Evolutionary conservation across 2,888 invertebrate genomes (phyloP).

Genomic region (Liodrosophila aerea): DNA sequence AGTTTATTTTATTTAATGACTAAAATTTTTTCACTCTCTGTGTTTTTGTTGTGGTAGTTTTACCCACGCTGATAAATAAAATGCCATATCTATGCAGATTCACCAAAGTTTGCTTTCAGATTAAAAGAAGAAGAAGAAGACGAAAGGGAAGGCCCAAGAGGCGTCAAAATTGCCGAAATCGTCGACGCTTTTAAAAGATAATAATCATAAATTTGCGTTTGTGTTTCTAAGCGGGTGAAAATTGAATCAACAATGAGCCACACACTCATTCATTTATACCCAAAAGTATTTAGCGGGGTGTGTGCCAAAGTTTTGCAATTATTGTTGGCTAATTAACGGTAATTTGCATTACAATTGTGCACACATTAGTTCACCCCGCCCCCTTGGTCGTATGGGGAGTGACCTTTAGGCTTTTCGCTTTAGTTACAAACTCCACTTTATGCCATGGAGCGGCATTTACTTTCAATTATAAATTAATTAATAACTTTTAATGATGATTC

Average conservation of each 20-base stretch:
- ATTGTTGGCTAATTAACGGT: slow-evolving; percentile 32
- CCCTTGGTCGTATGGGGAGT: slow-evolving; percentile 12
- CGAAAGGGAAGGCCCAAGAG: slow-evolving; percentile 23
- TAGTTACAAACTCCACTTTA: slow-evolving; percentile 34
- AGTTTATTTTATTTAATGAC: slow-evolving; percentile 48
- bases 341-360: slow-evolving; percentile 27
- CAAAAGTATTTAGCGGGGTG: background rate
- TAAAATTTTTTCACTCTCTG: slow-evolving; percentile 9
- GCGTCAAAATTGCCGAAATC: slow-evolving; percentile 42
- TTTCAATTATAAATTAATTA: slow-evolving; percentile 67
- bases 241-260: no score
- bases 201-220: slow-evolving; percentile 31
- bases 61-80: slow-evolving; percentile 65
- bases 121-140: slow-evolving; percentile 2
- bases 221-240: slow-evolving; percentile 1
- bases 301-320: slow-evolving; percentile 26
- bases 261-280: no score
- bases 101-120: slow-evolving; percentile 10
- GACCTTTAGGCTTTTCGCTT: slow-evolving; percentile 38
- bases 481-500: slow-evolving; percentile 61
- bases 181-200: slow-evolving; percentile 45
- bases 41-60: slow-evolving; percentile 23
- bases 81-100: slow-evolving; percentile 53
- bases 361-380: background rate
- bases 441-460: slow-evolving; percentile 41